These are phyloP conservation scores for Pelvicachromis taeniatus DNA, from an alignment of 2,113 vertebrate species.

Conservation along the genomic window DNA sequence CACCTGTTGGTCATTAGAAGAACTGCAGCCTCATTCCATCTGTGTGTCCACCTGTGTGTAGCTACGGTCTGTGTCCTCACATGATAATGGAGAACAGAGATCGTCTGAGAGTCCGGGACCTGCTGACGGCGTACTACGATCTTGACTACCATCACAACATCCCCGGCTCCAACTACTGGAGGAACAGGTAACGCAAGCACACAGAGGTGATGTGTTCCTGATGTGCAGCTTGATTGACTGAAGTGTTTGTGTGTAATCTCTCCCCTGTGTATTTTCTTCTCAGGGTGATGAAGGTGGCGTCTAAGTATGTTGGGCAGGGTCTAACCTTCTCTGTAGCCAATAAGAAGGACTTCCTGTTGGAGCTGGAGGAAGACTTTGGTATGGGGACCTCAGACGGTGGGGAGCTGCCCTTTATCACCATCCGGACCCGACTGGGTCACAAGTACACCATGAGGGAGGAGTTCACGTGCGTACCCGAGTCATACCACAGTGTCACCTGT, in stretches of 20 bases:
- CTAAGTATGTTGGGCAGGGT: conserved; percentile 53
- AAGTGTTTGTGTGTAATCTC: not conserved
- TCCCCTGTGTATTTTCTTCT: not conserved
- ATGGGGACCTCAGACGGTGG: conserved; percentile 58
- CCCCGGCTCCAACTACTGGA: conserved; percentile 76
- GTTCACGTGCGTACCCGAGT: conserved; percentile 72
- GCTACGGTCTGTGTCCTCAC: conserved; percentile 75
- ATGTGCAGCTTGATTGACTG: not conserved
- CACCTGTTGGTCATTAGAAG: not conserved
- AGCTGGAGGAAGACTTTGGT: conserved; percentile 75
- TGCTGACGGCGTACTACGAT: conserved; percentile 70
- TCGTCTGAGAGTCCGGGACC: conserved; percentile 64
- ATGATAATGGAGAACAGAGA: conserved; percentile 72
- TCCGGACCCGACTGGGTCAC: conserved; percentile 67
- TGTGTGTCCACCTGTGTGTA: not conserved
- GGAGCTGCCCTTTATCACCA: conserved; percentile 69
- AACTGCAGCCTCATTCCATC: not conserved
- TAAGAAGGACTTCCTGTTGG: conserved; percentile 67
- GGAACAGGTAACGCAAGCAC: conserved; percentile 66
- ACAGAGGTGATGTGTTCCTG: not conserved
- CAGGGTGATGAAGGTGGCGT: conserved; percentile 75
- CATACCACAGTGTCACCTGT: not conserved
- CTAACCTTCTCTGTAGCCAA: conserved; percentile 72
- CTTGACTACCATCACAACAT: conserved; percentile 70
- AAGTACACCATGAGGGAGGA: conserved; percentile 79